These are phyloP conservation scores for Notiomystis cincta DNA, from an alignment of 2,113 vertebrate species.

Conservation along the genomic window DNA sequence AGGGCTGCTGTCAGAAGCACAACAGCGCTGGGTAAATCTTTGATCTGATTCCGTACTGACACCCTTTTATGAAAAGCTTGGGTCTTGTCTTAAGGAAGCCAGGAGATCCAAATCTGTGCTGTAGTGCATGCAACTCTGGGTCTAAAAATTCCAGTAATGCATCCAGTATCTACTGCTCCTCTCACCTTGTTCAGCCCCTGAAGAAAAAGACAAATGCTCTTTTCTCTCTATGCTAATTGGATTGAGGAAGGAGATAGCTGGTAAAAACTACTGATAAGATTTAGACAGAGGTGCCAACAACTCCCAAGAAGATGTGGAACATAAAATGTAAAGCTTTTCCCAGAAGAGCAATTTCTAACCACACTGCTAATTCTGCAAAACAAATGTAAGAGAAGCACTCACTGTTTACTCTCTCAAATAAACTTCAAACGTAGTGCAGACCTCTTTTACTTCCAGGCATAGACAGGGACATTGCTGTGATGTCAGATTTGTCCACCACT, in stretches of 20 bases:
- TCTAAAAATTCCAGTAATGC: background rate
- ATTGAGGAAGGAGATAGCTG: background rate
- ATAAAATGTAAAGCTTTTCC: slow-evolving; percentile 48
- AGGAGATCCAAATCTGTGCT: background rate
- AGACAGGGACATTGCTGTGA: background rate
- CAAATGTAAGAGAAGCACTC: background rate
- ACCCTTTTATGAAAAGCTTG: background rate
- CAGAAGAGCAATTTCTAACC: slow-evolving; percentile 35
- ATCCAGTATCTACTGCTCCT: background rate
- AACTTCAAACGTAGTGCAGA: background rate
- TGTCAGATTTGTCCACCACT: background rate
- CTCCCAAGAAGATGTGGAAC: slow-evolving; percentile 24
- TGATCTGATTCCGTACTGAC: background rate
- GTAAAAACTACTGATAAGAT: slow-evolving; percentile 38
- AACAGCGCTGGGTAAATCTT: background rate
- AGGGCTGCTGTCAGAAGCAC: background rate
- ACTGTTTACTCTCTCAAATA: background rate
- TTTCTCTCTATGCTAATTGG: slow-evolving; percentile 29
- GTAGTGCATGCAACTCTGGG: background rate
- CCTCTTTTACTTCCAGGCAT: background rate
- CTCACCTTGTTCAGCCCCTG: background rate
- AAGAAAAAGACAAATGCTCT: background rate
- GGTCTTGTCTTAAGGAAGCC: background rate
- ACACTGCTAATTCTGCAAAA: slow-evolving; percentile 24
- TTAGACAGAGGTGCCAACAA: slow-evolving; percentile 15